Percentiles rank a stretch among this genome's conserved stretches.
Evolutionary conservation across 1,140 invertebrate species (phyloP).

Genomic region (Mycetomoellerius zeteki): DNA sequence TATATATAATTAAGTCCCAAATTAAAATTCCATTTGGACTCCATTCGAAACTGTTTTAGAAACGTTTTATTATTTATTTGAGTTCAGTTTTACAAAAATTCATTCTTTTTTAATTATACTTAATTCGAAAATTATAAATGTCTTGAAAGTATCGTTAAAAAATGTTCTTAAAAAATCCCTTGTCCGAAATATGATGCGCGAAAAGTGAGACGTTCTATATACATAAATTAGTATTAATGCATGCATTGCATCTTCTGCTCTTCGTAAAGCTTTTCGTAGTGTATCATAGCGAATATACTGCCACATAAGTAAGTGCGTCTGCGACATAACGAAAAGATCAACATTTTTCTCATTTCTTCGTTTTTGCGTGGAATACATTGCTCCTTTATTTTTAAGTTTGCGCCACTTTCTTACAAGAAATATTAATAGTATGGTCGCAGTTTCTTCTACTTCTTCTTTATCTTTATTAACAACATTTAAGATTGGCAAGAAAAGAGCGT

Average conservation of each 20-base stretch:
- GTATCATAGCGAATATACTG: neutral
- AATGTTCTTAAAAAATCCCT: neutral
- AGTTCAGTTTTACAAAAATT: neutral
- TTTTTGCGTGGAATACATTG: neutral
- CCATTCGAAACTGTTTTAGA: neutral
- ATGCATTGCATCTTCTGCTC: neutral
- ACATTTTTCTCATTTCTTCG: conserved; percentile 32
- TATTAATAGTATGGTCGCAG: neutral
- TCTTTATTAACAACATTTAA: conserved; percentile 65
- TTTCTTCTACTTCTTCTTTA: neutral
- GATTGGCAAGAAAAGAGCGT: conserved; percentile 85
- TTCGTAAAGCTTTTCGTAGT: conserved; percentile 5
- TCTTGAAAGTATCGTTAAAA: neutral
- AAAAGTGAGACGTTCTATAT: neutral
- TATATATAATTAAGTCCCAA: no score
- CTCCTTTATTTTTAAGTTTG: conserved; percentile 4
- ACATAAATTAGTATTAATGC: conserved; percentile 30
- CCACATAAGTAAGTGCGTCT: neutral
- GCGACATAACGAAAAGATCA: neutral
- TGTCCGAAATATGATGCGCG: neutral
- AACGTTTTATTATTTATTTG: neutral
- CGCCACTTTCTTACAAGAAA: neutral
- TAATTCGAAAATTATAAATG: neutral
- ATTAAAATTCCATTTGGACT: neutral
- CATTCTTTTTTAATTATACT: neutral